Evolutionary conservation across 1,140 invertebrate species (phyloP).

Genomic region (Leptinotarsa undecemlineata): DNA sequence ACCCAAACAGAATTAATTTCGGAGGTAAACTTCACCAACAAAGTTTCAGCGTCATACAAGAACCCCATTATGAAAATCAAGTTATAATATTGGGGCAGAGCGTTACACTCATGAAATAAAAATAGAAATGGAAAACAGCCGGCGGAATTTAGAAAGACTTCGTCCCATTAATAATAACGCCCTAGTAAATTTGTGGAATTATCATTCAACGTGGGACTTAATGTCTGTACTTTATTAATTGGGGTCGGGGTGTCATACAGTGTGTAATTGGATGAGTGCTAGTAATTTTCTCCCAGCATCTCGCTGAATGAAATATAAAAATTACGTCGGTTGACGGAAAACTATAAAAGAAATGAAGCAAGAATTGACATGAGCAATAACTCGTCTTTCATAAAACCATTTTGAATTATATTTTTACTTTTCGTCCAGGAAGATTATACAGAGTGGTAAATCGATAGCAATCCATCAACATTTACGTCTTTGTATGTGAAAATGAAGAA

Average conservation of each 20-base stretch:
- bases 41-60: neutral
- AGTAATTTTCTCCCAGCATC: no score
- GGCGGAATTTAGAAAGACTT: neutral
- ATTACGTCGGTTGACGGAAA: no score
- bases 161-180: neutral
- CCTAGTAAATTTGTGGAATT: slow-evolving; percentile 3
- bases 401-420: no score
- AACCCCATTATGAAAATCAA: slow-evolving; percentile 8
- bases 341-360: no score
- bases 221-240: neutral
- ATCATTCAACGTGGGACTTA: slow-evolving; percentile 5
- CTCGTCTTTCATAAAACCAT: no score
- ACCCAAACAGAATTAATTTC: slow-evolving; percentile 1
- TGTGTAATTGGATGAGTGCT: slow-evolving; percentile 1
- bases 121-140: neutral
- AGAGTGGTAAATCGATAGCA: no score
- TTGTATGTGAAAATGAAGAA: no score
- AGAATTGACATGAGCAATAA: no score
- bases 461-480: no score
- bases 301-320: no score
- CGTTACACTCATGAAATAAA: neutral
- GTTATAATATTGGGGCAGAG: neutral
- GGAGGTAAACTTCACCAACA: slow-evolving; percentile 4
- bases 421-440: no score
- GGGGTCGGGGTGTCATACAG: neutral